A percentile compares a stretch with the other conserved stretches of the same genome.
phyloP scores from a whole-genome alignment of 2,797 vertebrate species.

The Podargus strigoides region DNA sequence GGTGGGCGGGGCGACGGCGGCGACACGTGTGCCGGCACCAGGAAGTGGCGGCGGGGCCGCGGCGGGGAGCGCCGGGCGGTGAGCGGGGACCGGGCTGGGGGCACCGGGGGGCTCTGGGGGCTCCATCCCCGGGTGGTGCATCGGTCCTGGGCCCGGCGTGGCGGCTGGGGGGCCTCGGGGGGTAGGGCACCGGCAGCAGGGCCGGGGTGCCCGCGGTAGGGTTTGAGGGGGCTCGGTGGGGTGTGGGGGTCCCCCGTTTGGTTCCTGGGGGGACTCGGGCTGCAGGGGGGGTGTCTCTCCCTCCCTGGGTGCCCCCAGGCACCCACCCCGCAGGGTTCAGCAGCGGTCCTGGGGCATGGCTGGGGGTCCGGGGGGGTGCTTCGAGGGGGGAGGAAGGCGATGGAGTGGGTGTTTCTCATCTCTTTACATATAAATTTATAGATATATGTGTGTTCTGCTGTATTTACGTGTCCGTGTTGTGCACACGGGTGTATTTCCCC shows the following conservation, averaged over 20 bases:
- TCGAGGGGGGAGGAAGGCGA: rapidly evolving
- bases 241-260: not conserved
- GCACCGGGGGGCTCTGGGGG: not conserved
- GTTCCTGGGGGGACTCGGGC: not conserved
- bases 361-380: not conserved
- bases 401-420: rapidly evolving
- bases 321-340: not conserved
- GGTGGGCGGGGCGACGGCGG: conserved; percentile 26
- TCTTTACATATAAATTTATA: no score
- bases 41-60: conserved; percentile 58
- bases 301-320: not conserved
- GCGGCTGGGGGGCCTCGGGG: no score
- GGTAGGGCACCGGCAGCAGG: no score
- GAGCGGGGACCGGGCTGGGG: not conserved
- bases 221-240: not conserved
- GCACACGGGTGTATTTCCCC: rapidly evolving
- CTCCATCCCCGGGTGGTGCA: no score
- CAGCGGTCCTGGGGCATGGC: not conserved
- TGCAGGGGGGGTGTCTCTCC: not conserved
- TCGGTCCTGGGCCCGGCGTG: no score
- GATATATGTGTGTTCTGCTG: rapidly evolving
- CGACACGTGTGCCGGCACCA: conserved; percentile 65
- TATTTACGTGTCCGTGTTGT: no score
- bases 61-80: not conserved
- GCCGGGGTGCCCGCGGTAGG: no score